phyloP scores from a whole-genome alignment of 2,888 invertebrate species.

The Pterostichus madidus region DNA sequence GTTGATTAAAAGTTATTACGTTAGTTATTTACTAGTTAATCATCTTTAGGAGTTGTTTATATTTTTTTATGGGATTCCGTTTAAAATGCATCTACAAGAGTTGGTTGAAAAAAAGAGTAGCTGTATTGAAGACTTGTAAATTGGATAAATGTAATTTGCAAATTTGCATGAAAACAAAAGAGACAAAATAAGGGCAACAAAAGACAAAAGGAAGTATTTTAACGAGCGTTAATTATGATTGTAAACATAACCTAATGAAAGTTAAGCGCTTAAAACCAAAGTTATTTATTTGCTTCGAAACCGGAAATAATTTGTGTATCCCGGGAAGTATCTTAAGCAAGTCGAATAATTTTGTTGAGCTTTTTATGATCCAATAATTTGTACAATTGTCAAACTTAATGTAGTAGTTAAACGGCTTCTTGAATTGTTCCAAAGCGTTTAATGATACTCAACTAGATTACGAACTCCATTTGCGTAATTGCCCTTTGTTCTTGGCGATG shows the following conservation, averaged over 20 bases:
- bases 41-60: too few species aligned
- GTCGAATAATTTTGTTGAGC: slow-evolving; percentile 65
- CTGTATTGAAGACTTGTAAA: slow-evolving; percentile 39
- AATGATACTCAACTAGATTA: slow-evolving; percentile 68
- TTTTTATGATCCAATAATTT: slow-evolving; percentile 68
- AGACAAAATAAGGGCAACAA: slow-evolving; percentile 43
- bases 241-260: slow-evolving; percentile 66
- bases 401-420: slow-evolving; percentile 68
- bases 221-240: slow-evolving; percentile 66
- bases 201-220: slow-evolving; percentile 60
- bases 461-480: slow-evolving; percentile 68
- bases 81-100: not conserved
- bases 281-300: slow-evolving; percentile 49
- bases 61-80: too few species aligned
- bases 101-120: not conserved
- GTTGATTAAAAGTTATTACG: too few species aligned
- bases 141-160: slow-evolving; percentile 50
- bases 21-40: too few species aligned
- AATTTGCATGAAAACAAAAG: slow-evolving; percentile 50
- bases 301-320: slow-evolving; percentile 65
- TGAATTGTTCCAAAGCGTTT: slow-evolving; percentile 68
- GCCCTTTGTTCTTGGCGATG: slow-evolving; percentile 67
- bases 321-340: slow-evolving; percentile 65
- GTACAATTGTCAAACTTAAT: slow-evolving; percentile 68
- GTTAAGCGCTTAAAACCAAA: slow-evolving; percentile 63